Evolutionary conservation across 2,113 vertebrate species (phyloP).

Genomic region (Lepisosteus osseus): DNA sequence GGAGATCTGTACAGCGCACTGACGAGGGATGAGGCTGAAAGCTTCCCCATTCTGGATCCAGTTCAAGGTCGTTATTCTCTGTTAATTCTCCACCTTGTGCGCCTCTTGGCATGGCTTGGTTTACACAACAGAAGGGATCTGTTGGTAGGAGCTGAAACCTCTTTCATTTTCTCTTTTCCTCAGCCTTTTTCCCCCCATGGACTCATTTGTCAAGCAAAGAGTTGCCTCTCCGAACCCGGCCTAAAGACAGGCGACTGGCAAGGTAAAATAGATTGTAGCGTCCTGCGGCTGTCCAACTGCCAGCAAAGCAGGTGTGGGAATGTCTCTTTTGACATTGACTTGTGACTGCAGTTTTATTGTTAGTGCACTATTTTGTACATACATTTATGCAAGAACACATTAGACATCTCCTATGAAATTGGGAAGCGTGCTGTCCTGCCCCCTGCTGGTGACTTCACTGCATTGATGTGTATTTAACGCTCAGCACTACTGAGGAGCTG

Average conservation of each 20-base stretch:
- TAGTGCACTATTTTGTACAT: no score
- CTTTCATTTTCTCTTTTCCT: not conserved
- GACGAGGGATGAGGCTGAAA: slow-evolving; percentile 15
- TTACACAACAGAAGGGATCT: not conserved
- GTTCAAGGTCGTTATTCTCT: slow-evolving; percentile 29
- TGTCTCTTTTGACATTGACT: not conserved
- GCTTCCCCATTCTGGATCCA: slow-evolving; percentile 29
- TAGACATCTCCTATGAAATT: no score
- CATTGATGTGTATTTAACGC: no score
- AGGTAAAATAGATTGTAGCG: slow-evolving; percentile 20
- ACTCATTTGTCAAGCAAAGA: slow-evolving; percentile 21
- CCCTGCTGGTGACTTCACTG: no score
- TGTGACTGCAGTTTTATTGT: no score
- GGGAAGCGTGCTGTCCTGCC: no score
- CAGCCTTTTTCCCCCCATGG: slow-evolving; percentile 28
- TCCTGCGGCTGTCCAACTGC: not conserved
- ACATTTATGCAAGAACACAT: no score
- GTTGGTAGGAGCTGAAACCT: not conserved
- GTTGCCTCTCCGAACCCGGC: slow-evolving; percentile 23
- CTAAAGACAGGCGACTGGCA: slow-evolving; percentile 28
- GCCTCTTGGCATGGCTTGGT: not conserved
- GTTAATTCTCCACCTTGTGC: no score
- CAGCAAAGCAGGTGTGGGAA: not conserved
- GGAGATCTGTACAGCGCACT: slow-evolving; percentile 31
- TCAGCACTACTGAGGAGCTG: no score